Evolutionary conservation across 2,888 invertebrate genomes (phyloP), one percentile per base, ranked within the genome.

Genomic region (Macrophya alboannulata): DNA sequence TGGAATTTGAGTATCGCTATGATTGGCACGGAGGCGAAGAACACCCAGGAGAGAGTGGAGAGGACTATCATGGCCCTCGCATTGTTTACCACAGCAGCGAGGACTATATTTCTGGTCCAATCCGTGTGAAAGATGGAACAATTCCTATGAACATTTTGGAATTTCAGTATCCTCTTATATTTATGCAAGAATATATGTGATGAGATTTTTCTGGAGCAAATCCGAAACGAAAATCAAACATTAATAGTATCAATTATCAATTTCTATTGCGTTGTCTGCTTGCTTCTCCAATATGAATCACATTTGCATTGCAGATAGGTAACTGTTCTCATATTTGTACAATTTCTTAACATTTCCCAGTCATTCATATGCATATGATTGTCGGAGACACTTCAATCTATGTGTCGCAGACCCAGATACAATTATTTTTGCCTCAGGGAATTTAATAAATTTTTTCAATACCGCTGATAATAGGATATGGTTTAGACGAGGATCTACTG

Each of bases 321-420:
- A 59, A 21, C 40, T 79, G 62, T 48, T 51, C 77, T 81, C 65
- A 21, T 76, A 4, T 15, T 68, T 68, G 45, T 9, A 74, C 59
- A 85, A 79, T 85, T 85, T 72, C 84, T 87, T 89, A 88, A 83
- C 43, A 15, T 79, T 72, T 86, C 87, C 68, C 88, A 98, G 98
- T 91, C 95, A 97, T 94, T 98, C 98, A 0, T 98, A 96, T 92
- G 98, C 98, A 10, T 99, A 98, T 92, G 96, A 98, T 92, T 97
- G 98, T 91, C 96, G 95, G 88, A 97, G 96, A 89, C 95, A 96
- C 86, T 97, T 96, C 91, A 99, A 99, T 92, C 93, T 99, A 71
- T 96, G 97, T 87, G 95, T 97, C 5, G 95, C 97, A 71, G 97
- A 98, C 91, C 95, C 96, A 4, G 94, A 96, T 15, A 97, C 96